Base-by-base conservation (phyloP, 1,140 invertebrate species). In the Drosophila ohnishii region DNA sequence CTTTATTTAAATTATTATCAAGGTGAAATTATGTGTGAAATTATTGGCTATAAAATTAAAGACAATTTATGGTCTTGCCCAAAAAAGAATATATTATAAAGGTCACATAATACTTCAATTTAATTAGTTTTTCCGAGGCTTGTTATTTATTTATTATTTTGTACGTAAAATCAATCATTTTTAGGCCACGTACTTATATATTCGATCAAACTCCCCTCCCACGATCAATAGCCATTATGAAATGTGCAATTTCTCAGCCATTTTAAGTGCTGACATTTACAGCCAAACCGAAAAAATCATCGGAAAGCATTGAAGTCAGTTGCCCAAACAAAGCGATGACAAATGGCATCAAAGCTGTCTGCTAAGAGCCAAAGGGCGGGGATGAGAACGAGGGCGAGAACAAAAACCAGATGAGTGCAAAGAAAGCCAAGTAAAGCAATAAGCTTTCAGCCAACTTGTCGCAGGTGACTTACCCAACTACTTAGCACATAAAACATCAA, bases 381-480 rank as follows among this genome's bases (percentile, higher is more conserved):
- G 19, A 44, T 2, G 42, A 2, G 16, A 30, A 19, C 2, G n/a
- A 14, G 22, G 53, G 10, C 40, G 34, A 42, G 14, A 34, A 60
- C 32, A 53, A 60, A 40, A 61, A 45, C 40, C 63, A 48, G 63
- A 69, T 69, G 47, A 51, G 66, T 22, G 14, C 7, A 8, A 50
- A 37, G 35, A 59, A 40, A 50, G 51, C 13, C 22, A 58, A 39
- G 53, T 19, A 71, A 70, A 44, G 73, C 65, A 62, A 50, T 72
- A 72, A 78, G 75, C 75, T 78, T 78, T 72, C 60, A 61, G 67
- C 61, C 59, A 78, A 78, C 76, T 78, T 78, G 76, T 78, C 76
- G 76, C 76, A 78, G 76, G 75, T 78, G 76, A 78, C 76, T 78
- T 73, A 78, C 75, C 62, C 75, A 78, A 78, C 76, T 78, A 78